Evolutionary conservation across 2,888 invertebrate species (phyloP).

Genomic region (Tineola bisselliella): DNA sequence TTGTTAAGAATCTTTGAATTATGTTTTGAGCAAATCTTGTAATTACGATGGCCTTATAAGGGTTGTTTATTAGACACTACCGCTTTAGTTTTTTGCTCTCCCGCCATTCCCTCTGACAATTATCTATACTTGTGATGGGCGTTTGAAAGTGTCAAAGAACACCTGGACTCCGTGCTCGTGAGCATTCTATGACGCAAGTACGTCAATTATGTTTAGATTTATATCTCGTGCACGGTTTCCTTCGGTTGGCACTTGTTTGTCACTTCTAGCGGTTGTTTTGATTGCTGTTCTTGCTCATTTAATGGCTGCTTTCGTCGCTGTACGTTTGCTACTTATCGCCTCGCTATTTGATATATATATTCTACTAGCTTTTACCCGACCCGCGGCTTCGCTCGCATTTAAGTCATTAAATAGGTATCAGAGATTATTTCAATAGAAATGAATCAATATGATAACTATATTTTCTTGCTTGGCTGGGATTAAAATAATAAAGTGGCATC

Average conservation of each 20-base stretch:
- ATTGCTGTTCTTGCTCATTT: neutral
- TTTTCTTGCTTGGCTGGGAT: too few relatives aligned
- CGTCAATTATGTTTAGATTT: conserved; percentile 26
- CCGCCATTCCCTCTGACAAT: neutral
- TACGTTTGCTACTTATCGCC: too few relatives aligned
- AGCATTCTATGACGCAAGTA: conserved; percentile 20
- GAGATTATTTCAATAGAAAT: too few relatives aligned
- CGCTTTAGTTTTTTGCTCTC: conserved; percentile 10
- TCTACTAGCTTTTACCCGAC: too few relatives aligned
- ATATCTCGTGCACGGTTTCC: conserved; percentile 18
- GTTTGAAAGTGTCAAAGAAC: conserved; percentile 16
- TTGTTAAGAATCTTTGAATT: neutral
- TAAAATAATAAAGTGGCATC: too few relatives aligned
- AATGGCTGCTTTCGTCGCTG: neutral
- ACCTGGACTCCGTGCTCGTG: conserved; percentile 16
- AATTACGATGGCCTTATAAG: conserved; percentile 2
- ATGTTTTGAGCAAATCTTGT: neutral
- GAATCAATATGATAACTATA: too few relatives aligned
- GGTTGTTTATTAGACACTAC: neutral
- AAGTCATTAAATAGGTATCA: too few relatives aligned
- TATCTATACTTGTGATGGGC: conserved; percentile 9
- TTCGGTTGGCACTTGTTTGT: conserved; percentile 4
- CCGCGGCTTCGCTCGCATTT: too few relatives aligned
- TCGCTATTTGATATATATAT: too few relatives aligned
- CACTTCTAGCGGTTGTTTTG: conserved; percentile 1